phyloP scores from a whole-genome alignment of 2,888 invertebrate genomes.

The Watsonalla cultraria region DNA sequence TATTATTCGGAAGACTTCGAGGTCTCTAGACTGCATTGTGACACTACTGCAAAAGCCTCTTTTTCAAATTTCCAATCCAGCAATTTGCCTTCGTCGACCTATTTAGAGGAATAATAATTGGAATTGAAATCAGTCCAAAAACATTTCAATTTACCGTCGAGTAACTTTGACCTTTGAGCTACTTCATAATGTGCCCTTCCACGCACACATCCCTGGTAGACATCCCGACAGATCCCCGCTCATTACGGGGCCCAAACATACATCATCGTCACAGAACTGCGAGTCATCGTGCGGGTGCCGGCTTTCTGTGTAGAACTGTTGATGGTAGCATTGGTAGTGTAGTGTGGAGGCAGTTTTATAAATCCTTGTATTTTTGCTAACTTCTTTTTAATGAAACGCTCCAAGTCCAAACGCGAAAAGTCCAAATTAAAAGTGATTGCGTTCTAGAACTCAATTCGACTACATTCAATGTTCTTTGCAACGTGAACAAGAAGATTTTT shows the following conservation, averaged over 20 bases:
- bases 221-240: slow-evolving; percentile 34
- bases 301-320: slow-evolving; percentile 14
- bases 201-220: slow-evolving; percentile 8
- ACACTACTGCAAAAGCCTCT: too few relatives aligned
- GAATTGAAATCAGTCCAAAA: not conserved
- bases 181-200: not conserved
- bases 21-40: too few relatives aligned
- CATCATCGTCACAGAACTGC: slow-evolving; percentile 58
- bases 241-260: slow-evolving; percentile 53
- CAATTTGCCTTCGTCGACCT: not conserved
- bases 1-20: too few relatives aligned
- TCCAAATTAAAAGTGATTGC: too few relatives aligned
- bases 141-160: not conserved
- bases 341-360: slow-evolving; percentile 32
- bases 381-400: not conserved
- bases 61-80: too few relatives aligned
- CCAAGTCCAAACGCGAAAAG: too few relatives aligned
- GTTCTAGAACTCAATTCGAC: too few relatives aligned
- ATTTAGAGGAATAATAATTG: not conserved
- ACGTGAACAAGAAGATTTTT: too few relatives aligned
- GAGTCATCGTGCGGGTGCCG: slow-evolving; percentile 47
- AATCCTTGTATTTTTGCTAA: not conserved
- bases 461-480: too few relatives aligned
- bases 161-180: not conserved
- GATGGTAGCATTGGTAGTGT: slow-evolving; percentile 2